Evolutionary conservation across 1,140 invertebrate genomes (phyloP).

Genomic region (Cardiocondyla obscurior): DNA sequence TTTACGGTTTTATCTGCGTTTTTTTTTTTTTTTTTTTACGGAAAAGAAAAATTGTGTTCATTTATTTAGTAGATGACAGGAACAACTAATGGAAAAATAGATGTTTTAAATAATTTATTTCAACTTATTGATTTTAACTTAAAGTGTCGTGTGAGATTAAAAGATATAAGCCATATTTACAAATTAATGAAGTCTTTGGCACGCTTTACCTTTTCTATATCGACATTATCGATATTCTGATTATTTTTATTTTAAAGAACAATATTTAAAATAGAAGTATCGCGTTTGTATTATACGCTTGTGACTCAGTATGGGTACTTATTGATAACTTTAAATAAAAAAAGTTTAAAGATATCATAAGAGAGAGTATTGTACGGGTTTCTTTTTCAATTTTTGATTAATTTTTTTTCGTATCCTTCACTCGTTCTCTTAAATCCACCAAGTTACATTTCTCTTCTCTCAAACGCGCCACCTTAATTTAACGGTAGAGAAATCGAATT

Average conservation of each 20-base stretch:
- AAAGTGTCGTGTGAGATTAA: neutral
- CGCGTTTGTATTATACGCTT: neutral
- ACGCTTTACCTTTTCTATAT: neutral
- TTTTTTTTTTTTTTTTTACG: too few relatives aligned
- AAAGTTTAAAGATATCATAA: too few relatives aligned
- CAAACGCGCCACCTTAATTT: slow-evolving; percentile 34
- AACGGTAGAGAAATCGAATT: neutral
- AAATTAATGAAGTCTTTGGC: neutral
- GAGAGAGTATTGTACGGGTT: too few relatives aligned
- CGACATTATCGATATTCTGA: neutral
- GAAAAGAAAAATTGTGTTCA: neutral
- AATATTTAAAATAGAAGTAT: neutral
- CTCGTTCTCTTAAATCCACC: neutral
- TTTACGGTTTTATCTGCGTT: neutral
- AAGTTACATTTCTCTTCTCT: neutral
- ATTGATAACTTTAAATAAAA: neutral
- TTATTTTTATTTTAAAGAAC: neutral
- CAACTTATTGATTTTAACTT: too few relatives aligned
- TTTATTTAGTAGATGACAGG: neutral
- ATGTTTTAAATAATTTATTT: neutral
- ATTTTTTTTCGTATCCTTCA: neutral
- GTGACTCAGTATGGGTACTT: neutral
- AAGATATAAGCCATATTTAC: neutral
- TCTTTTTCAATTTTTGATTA: too few relatives aligned
- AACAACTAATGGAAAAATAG: neutral